Percentiles rank a stretch among this genome's conserved stretches.
Conservation (phyloP, 2,888 invertebrate species). For the Caenorhabditis sp. region DNA sequence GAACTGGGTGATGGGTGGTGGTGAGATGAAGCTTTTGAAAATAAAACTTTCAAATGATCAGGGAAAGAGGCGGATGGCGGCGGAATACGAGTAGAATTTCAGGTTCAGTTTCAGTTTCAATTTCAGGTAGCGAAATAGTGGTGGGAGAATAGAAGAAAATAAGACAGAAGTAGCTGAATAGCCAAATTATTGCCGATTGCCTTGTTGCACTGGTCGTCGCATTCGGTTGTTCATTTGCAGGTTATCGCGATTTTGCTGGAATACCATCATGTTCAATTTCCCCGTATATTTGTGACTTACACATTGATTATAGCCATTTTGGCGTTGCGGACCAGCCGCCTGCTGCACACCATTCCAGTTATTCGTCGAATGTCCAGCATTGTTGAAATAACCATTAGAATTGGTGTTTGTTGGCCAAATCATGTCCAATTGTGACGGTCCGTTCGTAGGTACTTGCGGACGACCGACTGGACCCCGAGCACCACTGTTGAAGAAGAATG, state of each 20-base stretch:
- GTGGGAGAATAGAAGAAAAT: background rate
- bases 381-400: constrained; percentile 33
- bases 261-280: too few species aligned
- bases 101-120: too few species aligned
- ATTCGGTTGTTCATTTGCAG: constrained; percentile 64
- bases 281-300: constrained; percentile 16
- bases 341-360: constrained; percentile 40
- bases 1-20: too few species aligned
- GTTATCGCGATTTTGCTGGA: constrained; percentile 57
- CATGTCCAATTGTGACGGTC: constrained; percentile 28
- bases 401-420: constrained; percentile 49
- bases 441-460: constrained; percentile 21
- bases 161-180: background rate
- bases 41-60: constrained; percentile 58
- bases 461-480: constrained; percentile 22
- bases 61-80: background rate
- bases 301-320: constrained; percentile 46
- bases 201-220: constrained; percentile 60
- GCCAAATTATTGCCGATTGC: constrained; percentile 52
- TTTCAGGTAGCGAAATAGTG: too few species aligned
- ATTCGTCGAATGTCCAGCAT: constrained; percentile 45
- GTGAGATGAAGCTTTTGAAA: constrained; percentile 54
- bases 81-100: constrained; percentile 3
- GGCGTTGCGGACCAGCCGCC: constrained; percentile 48
- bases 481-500: constrained; percentile 22